These are phyloP conservation scores for Mamestra brassicae DNA, from an alignment of 2,888 invertebrate species.

Conservation along the genomic window DNA sequence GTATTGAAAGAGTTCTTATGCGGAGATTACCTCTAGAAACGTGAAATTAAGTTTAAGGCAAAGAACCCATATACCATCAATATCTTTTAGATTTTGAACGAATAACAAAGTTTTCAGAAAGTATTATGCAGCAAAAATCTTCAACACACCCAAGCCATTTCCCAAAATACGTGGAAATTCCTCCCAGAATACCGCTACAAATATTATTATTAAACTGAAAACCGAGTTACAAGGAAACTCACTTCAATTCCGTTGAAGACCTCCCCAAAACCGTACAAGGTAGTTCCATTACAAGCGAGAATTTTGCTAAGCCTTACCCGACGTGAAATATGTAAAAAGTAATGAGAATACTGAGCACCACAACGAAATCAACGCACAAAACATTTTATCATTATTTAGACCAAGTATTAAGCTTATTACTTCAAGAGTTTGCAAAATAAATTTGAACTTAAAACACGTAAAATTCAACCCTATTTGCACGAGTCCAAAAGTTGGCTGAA, in stretches of 20 bases:
- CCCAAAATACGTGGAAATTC: constrained; percentile 37
- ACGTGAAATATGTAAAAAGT: constrained; percentile 71
- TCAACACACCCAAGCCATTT: constrained; percentile 28
- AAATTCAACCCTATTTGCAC: constrained; percentile 52
- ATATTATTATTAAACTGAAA: constrained; percentile 67
- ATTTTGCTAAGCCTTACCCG: constrained; percentile 60
- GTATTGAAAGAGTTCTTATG: neutral
- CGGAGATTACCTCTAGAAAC: no score
- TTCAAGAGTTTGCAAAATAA: constrained; percentile 62
- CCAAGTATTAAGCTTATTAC: constrained; percentile 73
- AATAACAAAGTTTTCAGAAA: neutral
- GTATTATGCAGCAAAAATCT: constrained; percentile 9
- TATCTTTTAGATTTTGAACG: neutral
- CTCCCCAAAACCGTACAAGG: constrained; percentile 64
- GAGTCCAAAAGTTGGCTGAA: neutral
- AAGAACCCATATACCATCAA: neutral
- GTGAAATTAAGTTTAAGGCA: neutral
- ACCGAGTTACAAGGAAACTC: constrained; percentile 66
- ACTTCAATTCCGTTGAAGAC: constrained; percentile 65
- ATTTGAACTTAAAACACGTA: constrained; percentile 22
- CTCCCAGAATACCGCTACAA: constrained; percentile 52
- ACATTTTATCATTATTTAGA: constrained; percentile 74
- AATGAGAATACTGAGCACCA: constrained; percentile 71
- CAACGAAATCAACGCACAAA: constrained; percentile 72
- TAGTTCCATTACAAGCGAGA: constrained; percentile 68